Percentiles rank a stretch among this genome's conserved stretches.
phyloP scores from a whole-genome alignment of 2,888 invertebrate species.

The Himalopsyche tibetana region DNA sequence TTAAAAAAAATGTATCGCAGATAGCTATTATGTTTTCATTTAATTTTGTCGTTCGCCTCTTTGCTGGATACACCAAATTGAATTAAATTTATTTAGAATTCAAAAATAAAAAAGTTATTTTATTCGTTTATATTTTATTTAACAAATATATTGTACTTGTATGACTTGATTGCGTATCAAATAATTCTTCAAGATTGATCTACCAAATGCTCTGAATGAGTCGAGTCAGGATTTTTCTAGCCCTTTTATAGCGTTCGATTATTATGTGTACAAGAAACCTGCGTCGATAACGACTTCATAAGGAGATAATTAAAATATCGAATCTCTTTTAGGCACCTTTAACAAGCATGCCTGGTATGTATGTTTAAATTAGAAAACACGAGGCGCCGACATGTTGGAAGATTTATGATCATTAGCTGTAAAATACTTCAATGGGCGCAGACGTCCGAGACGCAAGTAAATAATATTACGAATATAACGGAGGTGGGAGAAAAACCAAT shows the following conservation, averaged over 20 bases:
- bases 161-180: too few relatives aligned
- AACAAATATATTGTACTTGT: too few relatives aligned
- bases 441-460: conserved; percentile 37
- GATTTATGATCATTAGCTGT: conserved; percentile 63
- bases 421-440: conserved; percentile 50
- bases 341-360: conserved; percentile 47
- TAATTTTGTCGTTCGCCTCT: too few relatives aligned
- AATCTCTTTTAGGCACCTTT: conserved; percentile 52
- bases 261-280: conserved; percentile 31
- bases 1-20: too few relatives aligned
- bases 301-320: conserved; percentile 63
- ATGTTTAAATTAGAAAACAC: conserved; percentile 61
- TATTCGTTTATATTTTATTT: too few relatives aligned
- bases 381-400: conserved; percentile 60
- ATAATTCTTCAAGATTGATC: too few relatives aligned
- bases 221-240: neutral
- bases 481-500: conserved; percentile 43
- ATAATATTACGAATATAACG: conserved; percentile 31
- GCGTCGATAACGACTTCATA: conserved; percentile 36
- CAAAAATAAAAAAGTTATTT: too few relatives aligned
- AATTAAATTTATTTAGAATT: too few relatives aligned
- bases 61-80: too few relatives aligned
- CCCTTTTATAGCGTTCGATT: too few relatives aligned
- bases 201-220: neutral
- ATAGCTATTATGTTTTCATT: too few relatives aligned